phyloP scores from a whole-genome alignment of 2,888 invertebrate genomes.

The Gymnoscelis rufifasciata region DNA sequence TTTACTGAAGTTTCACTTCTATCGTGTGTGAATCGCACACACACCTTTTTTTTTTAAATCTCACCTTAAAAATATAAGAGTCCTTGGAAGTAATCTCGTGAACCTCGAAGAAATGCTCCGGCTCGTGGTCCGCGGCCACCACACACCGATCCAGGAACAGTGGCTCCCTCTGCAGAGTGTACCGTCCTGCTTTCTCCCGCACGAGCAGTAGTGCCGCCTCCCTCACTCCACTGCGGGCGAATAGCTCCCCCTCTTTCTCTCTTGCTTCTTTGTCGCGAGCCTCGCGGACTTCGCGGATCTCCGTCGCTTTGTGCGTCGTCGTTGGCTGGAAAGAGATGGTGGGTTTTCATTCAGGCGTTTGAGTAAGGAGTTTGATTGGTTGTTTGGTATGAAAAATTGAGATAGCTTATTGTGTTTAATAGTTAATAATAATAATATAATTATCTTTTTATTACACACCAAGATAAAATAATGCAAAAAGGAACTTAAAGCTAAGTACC shows the following conservation, averaged over 20 bases:
- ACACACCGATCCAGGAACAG: conserved; percentile 94
- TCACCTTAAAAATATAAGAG: conserved; percentile 95
- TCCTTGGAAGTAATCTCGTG: conserved; percentile 96
- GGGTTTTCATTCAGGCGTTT: too few relatives aligned
- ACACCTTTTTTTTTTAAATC: neutral
- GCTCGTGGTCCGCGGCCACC: conserved; percentile 92
- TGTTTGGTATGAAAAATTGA: too few relatives aligned
- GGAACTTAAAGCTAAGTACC: too few relatives aligned
- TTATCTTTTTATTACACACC: too few relatives aligned
- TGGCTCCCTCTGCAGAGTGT: conserved; percentile 92
- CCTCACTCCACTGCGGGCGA: conserved; percentile 87
- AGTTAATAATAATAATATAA: too few relatives aligned
- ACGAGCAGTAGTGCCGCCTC: conserved; percentile 93
- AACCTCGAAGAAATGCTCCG: conserved; percentile 96
- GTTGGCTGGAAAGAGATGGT: conserved; percentile 81
- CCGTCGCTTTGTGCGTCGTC: conserved; percentile 83
- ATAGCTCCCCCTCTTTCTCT: conserved; percentile 73
- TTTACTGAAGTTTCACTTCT: too few relatives aligned
- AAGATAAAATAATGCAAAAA: too few relatives aligned
- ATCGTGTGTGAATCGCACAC: too few relatives aligned
- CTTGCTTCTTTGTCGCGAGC: conserved; percentile 67
- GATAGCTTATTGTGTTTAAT: too few relatives aligned
- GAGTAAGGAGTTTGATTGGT: too few relatives aligned
- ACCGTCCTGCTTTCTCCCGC: conserved; percentile 93
- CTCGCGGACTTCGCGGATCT: conserved; percentile 82